Base-by-base conservation (phyloP, 2,888 invertebrate genomes). In the Drosophila rellima region DNA sequence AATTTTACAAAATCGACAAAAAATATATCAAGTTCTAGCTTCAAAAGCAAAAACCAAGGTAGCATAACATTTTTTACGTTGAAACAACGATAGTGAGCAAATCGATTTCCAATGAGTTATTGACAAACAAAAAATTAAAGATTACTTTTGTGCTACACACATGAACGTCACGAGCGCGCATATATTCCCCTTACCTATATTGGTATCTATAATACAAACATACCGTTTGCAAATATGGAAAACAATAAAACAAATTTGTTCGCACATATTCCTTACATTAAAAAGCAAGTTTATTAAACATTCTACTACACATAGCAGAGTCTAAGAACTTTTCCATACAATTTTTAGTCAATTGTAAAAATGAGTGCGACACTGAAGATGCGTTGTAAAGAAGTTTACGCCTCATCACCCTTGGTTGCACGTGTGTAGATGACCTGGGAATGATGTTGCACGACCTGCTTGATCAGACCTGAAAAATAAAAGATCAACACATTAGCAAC, bases 391-490 rank as follows among this genome's bases (percentile, higher is more conserved):
- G 67, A 55, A 72, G 83, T 73, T 94, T 96, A 96, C 89, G 95
- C 95, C 90, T 98, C 98, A 92, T 98, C 98, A 89, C 96, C 97
- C 94, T 98, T 98, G 45, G 98, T 98, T 64, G 98, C 96, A 92
- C 99, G 95, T 33, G 99, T 99, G 94, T 98, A 99, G 93, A 99
- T 99, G 77, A 98, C 95, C 93, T 99, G 99, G 56, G 98, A 97
- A 93, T 97, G 97, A 93, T 99, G 99, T 93, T 98, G 97, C 69
- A 98, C 97, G 77, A 99, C 98, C 93, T 97, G 97, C 92, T 96
- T 97, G 92, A 99, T 99, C 90, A 98, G 93, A 91, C 98, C 97
- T 97, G 93, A 6, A 48, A 93, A 94, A 94, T 11, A 29, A 39
- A 52, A 51, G 0, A 17, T 2, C 13, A 33, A 18, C 4, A 20